Base-by-base conservation (phyloP, 2,888 invertebrate genomes). In the Cantharis lateralis region DNA sequence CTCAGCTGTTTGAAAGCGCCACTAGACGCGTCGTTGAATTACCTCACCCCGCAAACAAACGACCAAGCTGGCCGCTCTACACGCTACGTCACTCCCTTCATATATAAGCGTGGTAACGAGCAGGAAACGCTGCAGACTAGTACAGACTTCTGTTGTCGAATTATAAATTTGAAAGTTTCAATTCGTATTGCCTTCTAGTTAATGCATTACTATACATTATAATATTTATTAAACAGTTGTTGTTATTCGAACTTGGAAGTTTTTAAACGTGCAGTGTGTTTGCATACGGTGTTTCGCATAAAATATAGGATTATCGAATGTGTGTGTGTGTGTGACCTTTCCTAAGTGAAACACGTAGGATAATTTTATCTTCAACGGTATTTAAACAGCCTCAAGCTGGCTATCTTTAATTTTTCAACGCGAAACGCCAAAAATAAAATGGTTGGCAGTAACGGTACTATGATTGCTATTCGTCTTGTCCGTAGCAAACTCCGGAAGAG, bases 401-500 rank as follows among this genome's bases (percentile, higher is more conserved):
- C 87, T 86, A 87, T 88, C 84, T 87, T 87, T 82, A 85, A 85
- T 84, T 87, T 85, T 80, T 81, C 84, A 78, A 81, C 80, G 81
- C 84, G 85, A 81, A 84, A 83, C 83, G 82, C 84, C 76, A 82
- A 82, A 76, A 78, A 79, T 82, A 79, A 79, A 87, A 95, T 95
- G 95, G 95, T 95, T 89, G 95, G 95, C 89, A 94, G 92, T 90
- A 94, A 94, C 90, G 94, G 94, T 89, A 94, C 94, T 88, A 92
- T 95, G 93, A 94, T 94, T 90, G 95, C 95, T 89, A 94, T 95
- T 89, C 95, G 95, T 90, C 93, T 95, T 93, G 95, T 95, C 90
- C 95, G 95, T 93, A 95, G 95, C 90, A 95, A 95, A 91, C 92
- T 95, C 90, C 92, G 95, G 87, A 95, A 95, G 90, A 92, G 95